Evolutionary conservation across 2,888 invertebrate species (phyloP), one percentile per base, ranked within the genome.

Genomic region (Tortrix viridana): DNA sequence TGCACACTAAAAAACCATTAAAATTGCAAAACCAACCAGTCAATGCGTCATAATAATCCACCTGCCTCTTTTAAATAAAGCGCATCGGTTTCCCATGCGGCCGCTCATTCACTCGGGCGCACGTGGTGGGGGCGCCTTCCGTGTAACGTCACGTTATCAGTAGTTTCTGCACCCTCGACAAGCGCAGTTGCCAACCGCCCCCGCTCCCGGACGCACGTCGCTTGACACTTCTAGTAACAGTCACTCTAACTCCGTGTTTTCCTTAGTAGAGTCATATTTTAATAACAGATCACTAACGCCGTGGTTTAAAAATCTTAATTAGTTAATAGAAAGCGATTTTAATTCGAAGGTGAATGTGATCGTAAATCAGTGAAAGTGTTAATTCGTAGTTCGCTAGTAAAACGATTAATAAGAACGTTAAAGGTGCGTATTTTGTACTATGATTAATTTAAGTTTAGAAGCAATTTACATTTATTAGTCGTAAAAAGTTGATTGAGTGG

Each of bases 81-180:
- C 47, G 48, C 53, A 56, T 46, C 46, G 32, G 61, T 54, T 56
- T 52, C 53, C 78, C 78, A 75, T 74, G 89, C 89, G 88, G 89
- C 90, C 89, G 89, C 90, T 84, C 88, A 88, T 88, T 89, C 80
- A 86, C 72, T 71, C 74, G 73, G 65, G 78, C 71, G 80, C 85
- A 82, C 85, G 80, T 88, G 88, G 89, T 79, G 86, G 82, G 87
- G 85, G 81, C 75, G 86, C 85, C 90, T 91, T 90, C 91, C 89
- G 91, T 88, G 90, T 92, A 90, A 89, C 82, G 90, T 92, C 90
- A 89, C 82, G 82, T 88, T 88, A 89, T 91, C 91, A 89, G 89
- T 86, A 88, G 89, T 88, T 88, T 89, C 89, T 85, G 89, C 91
- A 91, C 89, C 91, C 91, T 85, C 84, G 81, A 81, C 68, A 74